phyloP scores from a whole-genome alignment of 2,113 vertebrate species.

The Sakesphorus luctuosus region DNA sequence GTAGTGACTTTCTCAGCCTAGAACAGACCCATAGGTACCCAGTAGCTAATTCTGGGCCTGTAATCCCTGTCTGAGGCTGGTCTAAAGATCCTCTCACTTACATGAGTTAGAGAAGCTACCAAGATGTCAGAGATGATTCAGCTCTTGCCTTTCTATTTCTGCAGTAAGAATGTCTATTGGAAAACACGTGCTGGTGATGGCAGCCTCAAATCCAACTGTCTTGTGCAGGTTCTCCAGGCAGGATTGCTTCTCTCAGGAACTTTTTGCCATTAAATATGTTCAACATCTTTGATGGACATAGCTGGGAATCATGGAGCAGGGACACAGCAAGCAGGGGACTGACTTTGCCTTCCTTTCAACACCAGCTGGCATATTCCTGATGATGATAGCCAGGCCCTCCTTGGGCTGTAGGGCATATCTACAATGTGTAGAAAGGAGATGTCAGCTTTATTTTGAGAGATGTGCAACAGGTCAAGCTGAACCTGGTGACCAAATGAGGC shows the following conservation, averaged over 20 bases:
- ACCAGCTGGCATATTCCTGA: background rate
- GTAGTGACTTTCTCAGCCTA: background rate
- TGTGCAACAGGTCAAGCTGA: background rate
- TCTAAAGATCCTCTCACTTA: background rate
- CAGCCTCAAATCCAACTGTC: background rate
- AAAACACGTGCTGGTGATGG: background rate
- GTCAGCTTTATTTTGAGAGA: background rate
- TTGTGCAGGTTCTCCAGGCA: rapidly evolving
- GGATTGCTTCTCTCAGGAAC: background rate
- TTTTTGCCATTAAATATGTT: background rate
- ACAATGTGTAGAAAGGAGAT: rapidly evolving
- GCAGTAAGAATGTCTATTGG: background rate
- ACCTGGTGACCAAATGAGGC: background rate
- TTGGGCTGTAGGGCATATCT: background rate
- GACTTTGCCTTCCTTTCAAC: background rate
- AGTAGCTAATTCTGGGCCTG: background rate
- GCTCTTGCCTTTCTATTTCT: background rate
- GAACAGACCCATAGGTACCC: background rate
- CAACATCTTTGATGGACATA: background rate
- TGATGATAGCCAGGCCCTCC: background rate
- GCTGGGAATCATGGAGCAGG: background rate
- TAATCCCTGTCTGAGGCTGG: background rate
- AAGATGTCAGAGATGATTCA: background rate
- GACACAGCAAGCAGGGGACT: background rate
- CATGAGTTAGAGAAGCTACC: background rate